Conservation (phyloP, 1,140 invertebrate species). For the Cyrtorhinus lividipennis region DNA sequence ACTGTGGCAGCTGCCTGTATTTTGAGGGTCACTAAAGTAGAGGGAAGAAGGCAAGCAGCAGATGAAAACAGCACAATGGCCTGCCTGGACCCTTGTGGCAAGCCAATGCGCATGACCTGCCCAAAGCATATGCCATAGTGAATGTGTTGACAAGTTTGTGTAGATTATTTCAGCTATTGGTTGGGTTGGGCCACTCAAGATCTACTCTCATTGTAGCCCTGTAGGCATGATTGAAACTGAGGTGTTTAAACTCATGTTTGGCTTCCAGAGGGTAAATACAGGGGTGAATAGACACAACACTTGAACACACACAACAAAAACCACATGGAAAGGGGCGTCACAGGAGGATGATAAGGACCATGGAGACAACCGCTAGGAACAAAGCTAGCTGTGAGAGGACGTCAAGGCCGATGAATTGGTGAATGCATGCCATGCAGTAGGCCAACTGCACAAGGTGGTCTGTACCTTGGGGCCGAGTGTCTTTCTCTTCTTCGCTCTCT, state of each 20-base stretch:
- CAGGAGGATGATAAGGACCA: slow-evolving; percentile 31
- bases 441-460: slow-evolving; percentile 40
- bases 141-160: not conserved
- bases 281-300: too few relatives aligned
- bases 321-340: not conserved
- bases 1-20: too few relatives aligned
- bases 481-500: slow-evolving; percentile 34
- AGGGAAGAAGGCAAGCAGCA: too few relatives aligned
- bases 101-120: not conserved
- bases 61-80: too few relatives aligned
- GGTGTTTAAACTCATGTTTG: too few relatives aligned
- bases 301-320: slow-evolving; percentile 1
- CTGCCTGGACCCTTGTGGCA: too few relatives aligned
- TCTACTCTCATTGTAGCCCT: too few relatives aligned
- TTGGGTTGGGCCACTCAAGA: too few relatives aligned
- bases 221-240: too few relatives aligned
- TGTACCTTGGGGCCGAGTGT: slow-evolving; percentile 11
- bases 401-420: slow-evolving; percentile 45
- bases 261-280: too few relatives aligned
- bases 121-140: not conserved
- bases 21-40: too few relatives aligned
- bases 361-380: slow-evolving; percentile 48
- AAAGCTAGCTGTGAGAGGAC: slow-evolving; percentile 49
- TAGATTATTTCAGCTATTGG: too few relatives aligned
- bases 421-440: slow-evolving; percentile 45